Evolutionary conservation across 1,140 invertebrate species (phyloP).

Genomic region (Cataglyphis hispanica): DNA sequence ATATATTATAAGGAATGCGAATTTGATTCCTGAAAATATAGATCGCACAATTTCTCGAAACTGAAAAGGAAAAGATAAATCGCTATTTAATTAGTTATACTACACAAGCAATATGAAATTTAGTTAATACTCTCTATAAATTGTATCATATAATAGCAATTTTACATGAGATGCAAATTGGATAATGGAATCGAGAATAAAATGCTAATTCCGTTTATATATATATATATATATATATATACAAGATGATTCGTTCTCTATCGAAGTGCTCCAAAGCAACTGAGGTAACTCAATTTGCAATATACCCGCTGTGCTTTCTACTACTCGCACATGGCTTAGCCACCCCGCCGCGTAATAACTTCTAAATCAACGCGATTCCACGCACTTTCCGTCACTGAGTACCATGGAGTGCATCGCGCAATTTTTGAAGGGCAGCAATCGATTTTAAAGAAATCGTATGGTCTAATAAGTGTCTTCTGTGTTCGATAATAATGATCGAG

Average conservation of each 20-base stretch:
- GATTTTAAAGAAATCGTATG: neutral
- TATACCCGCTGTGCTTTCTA: neutral
- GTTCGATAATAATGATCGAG: constrained; percentile 44
- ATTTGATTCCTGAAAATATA: too few relatives aligned
- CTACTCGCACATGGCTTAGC: neutral
- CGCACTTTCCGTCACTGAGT: neutral
- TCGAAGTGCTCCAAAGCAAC: neutral
- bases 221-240: neutral
- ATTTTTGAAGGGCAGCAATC: neutral
- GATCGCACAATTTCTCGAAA: neutral
- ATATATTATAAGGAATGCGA: too few relatives aligned
- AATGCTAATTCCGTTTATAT: neutral
- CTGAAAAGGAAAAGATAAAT: neutral
- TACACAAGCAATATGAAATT: neutral
- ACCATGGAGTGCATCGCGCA: neutral
- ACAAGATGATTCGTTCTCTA: neutral
- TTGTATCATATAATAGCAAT: neutral
- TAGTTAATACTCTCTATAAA: neutral
- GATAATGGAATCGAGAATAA: neutral
- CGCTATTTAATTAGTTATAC: neutral
- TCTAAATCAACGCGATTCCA: neutral
- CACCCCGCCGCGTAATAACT: neutral
- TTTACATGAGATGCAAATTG: constrained; percentile 10
- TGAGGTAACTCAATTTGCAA: constrained; percentile 7
- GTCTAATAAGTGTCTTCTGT: constrained; percentile 18